Conservation (phyloP, 92 coral and sea anemone species). For the Bergia puertoricense region DNA sequence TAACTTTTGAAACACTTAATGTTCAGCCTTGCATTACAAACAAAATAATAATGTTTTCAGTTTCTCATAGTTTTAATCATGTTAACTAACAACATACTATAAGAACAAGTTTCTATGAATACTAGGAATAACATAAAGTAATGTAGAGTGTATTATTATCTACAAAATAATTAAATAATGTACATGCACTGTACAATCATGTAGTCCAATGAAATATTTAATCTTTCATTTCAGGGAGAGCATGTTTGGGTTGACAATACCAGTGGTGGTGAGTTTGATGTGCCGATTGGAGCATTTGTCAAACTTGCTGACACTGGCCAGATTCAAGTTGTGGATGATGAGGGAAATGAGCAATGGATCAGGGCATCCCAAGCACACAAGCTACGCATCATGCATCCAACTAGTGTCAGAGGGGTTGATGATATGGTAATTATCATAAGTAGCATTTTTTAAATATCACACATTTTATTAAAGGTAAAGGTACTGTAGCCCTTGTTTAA, state of each 20-base stretch:
- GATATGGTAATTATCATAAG: constrained; percentile 78
- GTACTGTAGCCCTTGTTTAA: too few relatives aligned
- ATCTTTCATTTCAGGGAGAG: constrained; percentile 69
- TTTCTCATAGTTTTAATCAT: too few relatives aligned
- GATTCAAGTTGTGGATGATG: constrained; percentile 93
- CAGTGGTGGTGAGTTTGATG: constrained; percentile 94
- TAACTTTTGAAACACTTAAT: too few relatives aligned
- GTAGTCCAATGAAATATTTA: background rate
- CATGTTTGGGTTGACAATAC: constrained; percentile 97
- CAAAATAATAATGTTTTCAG: too few relatives aligned
- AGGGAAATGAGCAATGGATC: constrained; percentile 96
- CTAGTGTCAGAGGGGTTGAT: constrained; percentile 93
- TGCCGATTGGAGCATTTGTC: constrained; percentile 96
- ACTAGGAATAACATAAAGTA: too few relatives aligned
- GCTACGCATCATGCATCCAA: constrained; percentile 90
- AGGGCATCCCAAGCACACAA: constrained; percentile 73
- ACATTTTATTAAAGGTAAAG: too few relatives aligned
- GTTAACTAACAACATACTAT: too few relatives aligned
- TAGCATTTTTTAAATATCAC: background rate
- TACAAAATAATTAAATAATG: too few relatives aligned
- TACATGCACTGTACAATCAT: too few relatives aligned
- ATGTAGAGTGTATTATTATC: too few relatives aligned
- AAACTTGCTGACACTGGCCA: constrained; percentile 97
- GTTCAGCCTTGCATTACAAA: too few relatives aligned
- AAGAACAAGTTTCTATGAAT: too few relatives aligned